A percentile compares a stretch with the other conserved stretches of the same genome.
phyloP scores from a whole-genome alignment of 2,113 vertebrate genomes.

The Pachyramphus minor region DNA sequence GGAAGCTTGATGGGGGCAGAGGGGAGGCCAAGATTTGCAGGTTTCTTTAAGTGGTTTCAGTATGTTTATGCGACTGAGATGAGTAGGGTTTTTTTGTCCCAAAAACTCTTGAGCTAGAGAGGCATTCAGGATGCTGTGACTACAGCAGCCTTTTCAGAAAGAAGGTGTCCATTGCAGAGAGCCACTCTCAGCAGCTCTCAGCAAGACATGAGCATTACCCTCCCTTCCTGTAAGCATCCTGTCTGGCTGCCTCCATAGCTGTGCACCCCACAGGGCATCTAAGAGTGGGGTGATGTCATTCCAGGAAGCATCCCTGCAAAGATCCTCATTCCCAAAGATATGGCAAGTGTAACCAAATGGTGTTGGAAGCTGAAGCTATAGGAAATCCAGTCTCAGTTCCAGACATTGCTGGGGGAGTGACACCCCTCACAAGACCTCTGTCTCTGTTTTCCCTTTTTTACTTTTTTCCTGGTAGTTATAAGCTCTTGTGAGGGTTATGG shows the following conservation, averaged over 20 bases:
- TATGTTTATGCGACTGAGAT: not conserved
- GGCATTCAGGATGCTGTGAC: not conserved
- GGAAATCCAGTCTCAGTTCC: not conserved
- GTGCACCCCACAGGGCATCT: too few relatives aligned
- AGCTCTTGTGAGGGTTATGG: not conserved
- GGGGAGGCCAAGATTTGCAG: not conserved
- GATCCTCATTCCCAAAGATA: not conserved
- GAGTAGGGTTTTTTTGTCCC: not conserved
- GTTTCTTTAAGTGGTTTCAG: not conserved
- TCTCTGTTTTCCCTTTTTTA: not conserved
- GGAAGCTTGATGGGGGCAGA: not conserved
- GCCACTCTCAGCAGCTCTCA: not conserved
- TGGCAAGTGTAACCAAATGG: accelerated
- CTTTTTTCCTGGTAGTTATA: not conserved
- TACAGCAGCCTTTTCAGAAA: not conserved
- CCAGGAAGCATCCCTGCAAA: not conserved
- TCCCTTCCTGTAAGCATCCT: not conserved
- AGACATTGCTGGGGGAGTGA: not conserved
- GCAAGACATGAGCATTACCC: accelerated
- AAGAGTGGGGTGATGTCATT: not conserved
- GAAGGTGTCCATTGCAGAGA: not conserved
- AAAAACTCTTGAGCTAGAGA: not conserved
- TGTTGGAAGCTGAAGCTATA: not conserved
- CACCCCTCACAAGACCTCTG: not conserved
- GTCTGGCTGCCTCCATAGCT: not conserved